These are phyloP conservation scores for Girardinus metallicus DNA, from an alignment of 2,797 vertebrate genomes.

Conservation along the genomic window DNA sequence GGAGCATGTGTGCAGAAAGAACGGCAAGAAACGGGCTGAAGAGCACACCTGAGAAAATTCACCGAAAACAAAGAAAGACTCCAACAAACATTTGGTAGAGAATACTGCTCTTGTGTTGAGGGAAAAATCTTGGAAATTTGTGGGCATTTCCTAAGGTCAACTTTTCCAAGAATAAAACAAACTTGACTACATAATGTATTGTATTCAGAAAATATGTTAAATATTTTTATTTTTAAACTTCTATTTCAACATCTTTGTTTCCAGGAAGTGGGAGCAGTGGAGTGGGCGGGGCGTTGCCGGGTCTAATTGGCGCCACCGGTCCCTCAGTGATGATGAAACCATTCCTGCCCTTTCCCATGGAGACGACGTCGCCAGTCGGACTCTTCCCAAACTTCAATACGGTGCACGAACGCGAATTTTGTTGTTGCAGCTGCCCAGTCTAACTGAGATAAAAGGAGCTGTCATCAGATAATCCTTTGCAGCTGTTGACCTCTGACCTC, in stretches of 20 bases:
- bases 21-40: no score
- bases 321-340: constrained; percentile 94
- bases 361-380: constrained; percentile 88
- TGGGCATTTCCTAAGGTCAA: neutral
- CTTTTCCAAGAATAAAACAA: neutral
- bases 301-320: constrained; percentile 83
- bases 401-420: constrained; percentile 75
- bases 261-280: constrained; percentile 86
- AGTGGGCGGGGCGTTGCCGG: constrained; percentile 83
- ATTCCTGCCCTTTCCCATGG: constrained; percentile 90
- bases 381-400: constrained; percentile 98
- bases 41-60: no score
- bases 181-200: neutral
- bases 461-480: constrained; percentile 8
- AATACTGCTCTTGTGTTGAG: neutral
- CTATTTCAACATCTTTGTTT: constrained; percentile 11
- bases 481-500: constrained; percentile 48
- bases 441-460: constrained; percentile 18
- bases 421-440: constrained; percentile 8
- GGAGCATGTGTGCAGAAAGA: neutral
- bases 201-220: neutral
- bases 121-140: neutral
- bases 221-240: neutral
- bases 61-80: neutral
- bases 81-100: neutral